Conservation (phyloP, 2,888 invertebrate genomes). For the Chironomus riparius region DNA sequence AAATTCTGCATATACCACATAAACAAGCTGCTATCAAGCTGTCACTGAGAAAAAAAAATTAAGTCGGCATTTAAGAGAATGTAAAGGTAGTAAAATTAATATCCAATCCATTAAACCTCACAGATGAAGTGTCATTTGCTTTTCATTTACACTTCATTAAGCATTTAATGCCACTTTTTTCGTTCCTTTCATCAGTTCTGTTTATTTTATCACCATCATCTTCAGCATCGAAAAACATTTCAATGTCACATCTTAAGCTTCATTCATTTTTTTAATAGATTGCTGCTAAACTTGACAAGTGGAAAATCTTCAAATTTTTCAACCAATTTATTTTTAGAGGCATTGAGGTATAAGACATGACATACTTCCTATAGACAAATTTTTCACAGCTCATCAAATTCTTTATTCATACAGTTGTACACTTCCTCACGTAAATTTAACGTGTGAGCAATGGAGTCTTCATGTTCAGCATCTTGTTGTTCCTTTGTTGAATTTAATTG, state of each 20-base stretch:
- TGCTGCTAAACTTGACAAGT: neutral
- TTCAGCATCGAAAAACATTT: neutral
- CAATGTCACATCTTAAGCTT: neutral
- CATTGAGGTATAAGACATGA: too few species aligned
- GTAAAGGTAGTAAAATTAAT: neutral
- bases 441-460: neutral
- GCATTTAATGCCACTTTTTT: neutral
- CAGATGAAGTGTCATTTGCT: neutral
- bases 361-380: neutral
- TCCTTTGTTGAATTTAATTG: neutral
- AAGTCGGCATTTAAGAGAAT: too few species aligned
- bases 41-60: too few species aligned
- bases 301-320: neutral
- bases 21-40: too few species aligned
- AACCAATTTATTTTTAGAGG: neutral
- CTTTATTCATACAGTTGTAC: neutral
- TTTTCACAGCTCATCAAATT: neutral
- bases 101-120: neutral
- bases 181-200: neutral
- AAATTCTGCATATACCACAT: too few species aligned
- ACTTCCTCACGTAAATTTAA: neutral
- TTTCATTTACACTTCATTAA: neutral
- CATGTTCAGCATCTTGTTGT: conserved; percentile 2
- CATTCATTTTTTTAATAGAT: neutral
- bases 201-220: neutral